Base-by-base conservation (phyloP, 2,113 vertebrate genomes). In the Sander vitreus region DNA sequence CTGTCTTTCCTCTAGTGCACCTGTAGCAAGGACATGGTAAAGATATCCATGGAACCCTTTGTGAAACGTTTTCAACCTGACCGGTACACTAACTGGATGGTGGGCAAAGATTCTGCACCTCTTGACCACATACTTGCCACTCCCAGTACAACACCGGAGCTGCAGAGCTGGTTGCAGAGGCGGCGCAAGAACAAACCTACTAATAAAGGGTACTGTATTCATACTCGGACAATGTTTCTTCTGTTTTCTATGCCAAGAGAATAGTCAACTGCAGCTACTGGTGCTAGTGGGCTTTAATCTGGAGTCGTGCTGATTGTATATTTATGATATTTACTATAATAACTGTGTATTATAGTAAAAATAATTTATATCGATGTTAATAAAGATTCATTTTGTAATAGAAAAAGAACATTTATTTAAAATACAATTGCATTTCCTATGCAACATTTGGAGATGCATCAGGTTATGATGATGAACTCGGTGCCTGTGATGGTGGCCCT, bases 41-140 rank as follows among this genome's bases (percentile, higher is more conserved):
- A 97, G 88, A 99, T 99, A 93, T 98, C 98, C 59, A 99, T 99
- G 98, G 98, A 99, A 48, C 91, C 98, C 14, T 99, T 99, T 91
- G 98, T 99, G 77, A 97, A 93, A 87, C 97, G 95, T 73, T 99
- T 99, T 95, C 98, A 99, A 79, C 98, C 97, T n/a, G 96, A 98
- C 48, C 97, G 97, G 54, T 99, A 99, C 19, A 90, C 96, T 36
- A 94, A 94, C 57, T 99, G 98, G 98, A 98, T 97, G 92, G 93
- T 97, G 94, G 98, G 98, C 53, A 99, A 98, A 79, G 98, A 99
- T 92, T 78, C 96, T 25, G 95, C 95, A 8, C 92, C 93, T 16
- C 95, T 99, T 62, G 98, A 99, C 94, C 98, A 99, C 93, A 96
- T 95, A 18, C 95, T 94, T n/a, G 94, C 98, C 36, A 99, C 97